A percentile compares a stretch with the other conserved stretches of the same genome.
These are phyloP conservation scores for Dysdera silvatica DNA, from an alignment of 1,140 invertebrate genomes.

Conservation along the genomic window DNA sequence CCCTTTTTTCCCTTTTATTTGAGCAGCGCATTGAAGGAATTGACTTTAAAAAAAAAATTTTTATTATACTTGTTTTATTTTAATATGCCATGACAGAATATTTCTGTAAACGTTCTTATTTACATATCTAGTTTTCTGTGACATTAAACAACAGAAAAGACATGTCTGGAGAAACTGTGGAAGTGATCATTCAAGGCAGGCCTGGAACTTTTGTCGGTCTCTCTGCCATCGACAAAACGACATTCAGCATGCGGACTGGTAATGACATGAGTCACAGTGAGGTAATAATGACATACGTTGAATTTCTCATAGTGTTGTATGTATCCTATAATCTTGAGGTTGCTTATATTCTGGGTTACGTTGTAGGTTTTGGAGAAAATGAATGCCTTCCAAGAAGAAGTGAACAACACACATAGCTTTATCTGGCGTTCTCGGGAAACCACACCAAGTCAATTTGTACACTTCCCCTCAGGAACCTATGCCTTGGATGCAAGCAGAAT, in stretches of 20 bases:
- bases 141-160: conserved; percentile 86
- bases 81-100: neutral
- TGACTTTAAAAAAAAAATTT: no score
- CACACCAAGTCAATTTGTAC: conserved; percentile 74
- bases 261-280: conserved; percentile 85
- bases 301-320: neutral
- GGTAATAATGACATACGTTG: conserved; percentile 48
- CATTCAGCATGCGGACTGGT: conserved; percentile 85
- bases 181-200: conserved; percentile 82
- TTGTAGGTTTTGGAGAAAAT: conserved; percentile 34
- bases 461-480: conserved; percentile 80
- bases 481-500: conserved; percentile 91
- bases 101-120: conserved; percentile 24
- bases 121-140: conserved; percentile 69
- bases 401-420: conserved; percentile 50
- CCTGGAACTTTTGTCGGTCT: conserved; percentile 87
- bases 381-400: conserved; percentile 43
- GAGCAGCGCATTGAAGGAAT: no score
- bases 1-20: no score
- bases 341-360: conserved; percentile 42
- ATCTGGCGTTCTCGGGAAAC: conserved; percentile 79
- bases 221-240: conserved; percentile 74
- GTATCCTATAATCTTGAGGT: neutral
- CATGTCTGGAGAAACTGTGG: conserved; percentile 79
- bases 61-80: neutral